These are phyloP conservation scores for Salvelinus namaycush DNA, from an alignment of 2,113 vertebrate genomes.

Conservation along the genomic window DNA sequence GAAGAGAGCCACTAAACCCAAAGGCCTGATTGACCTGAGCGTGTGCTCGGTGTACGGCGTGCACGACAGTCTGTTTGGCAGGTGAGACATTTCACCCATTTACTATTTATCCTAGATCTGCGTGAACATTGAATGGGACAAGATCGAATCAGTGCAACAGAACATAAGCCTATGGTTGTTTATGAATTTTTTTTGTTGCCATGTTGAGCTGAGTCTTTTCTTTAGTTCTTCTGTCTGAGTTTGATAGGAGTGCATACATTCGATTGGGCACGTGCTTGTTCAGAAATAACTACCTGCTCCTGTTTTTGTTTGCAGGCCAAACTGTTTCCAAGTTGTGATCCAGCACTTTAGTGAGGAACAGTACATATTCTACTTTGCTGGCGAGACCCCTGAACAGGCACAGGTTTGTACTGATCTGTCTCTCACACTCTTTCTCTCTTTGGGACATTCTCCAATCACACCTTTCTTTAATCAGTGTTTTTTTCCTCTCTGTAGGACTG, in stretches of 20 bases:
- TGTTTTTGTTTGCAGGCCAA: constrained; percentile 81
- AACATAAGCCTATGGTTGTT: too few relatives aligned
- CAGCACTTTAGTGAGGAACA: constrained; percentile 99
- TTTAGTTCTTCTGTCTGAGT: too few relatives aligned
- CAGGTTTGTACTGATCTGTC: constrained; percentile 77
- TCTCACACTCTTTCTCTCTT: not conserved
- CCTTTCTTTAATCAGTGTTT: not conserved
- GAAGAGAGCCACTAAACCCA: constrained; percentile 99
- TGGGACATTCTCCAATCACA: not conserved
- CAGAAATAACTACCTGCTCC: not conserved
- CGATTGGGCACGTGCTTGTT: not conserved
- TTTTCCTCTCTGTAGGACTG: constrained; percentile 79
- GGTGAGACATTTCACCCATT: constrained; percentile 73
- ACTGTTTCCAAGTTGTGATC: constrained; percentile 99
- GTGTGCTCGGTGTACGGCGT: constrained; percentile 96
- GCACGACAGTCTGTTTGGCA: constrained; percentile 99
- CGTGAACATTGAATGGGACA: too few relatives aligned
- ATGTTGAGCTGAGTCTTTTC: too few relatives aligned
- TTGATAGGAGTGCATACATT: too few relatives aligned
- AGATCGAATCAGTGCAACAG: too few relatives aligned
- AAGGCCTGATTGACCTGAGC: constrained; percentile 97
- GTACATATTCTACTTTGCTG: constrained; percentile 99
- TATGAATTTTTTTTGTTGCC: too few relatives aligned
- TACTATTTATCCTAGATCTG: too few relatives aligned
- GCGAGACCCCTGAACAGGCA: constrained; percentile 92